phyloP scores from a whole-genome alignment of 2,113 vertebrate genomes.

The Orycteropus afer region DNA sequence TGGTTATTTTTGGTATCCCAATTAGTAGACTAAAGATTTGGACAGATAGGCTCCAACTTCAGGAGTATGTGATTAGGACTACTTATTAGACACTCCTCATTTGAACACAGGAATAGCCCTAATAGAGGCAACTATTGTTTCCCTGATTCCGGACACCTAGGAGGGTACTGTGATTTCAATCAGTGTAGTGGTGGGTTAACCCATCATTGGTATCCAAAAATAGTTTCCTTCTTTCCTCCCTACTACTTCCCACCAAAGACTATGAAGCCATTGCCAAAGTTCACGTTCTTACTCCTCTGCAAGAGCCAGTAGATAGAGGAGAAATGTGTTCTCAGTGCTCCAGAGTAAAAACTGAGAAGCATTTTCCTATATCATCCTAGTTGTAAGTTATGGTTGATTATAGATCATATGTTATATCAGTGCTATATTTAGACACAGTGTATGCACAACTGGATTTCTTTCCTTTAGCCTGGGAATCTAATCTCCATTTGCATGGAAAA shows the following conservation, averaged over 20 bases:
- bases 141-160: background rate
- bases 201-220: background rate
- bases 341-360: background rate
- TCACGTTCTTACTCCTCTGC: too few relatives aligned
- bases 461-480: slow-evolving; percentile 12
- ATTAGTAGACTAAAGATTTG: slow-evolving; percentile 43
- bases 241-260: background rate
- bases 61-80: slow-evolving; percentile 34
- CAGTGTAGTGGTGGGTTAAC: background rate
- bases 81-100: slow-evolving; percentile 9
- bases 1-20: slow-evolving; percentile 61
- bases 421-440: background rate
- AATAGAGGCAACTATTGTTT: background rate
- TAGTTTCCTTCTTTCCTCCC: background rate
- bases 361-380: background rate
- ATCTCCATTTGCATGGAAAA: slow-evolving; percentile 5
- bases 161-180: background rate
- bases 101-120: background rate
- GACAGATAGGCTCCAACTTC: background rate
- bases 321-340: background rate
- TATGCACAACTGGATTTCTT: background rate
- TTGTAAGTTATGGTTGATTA: background rate
- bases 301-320: background rate
- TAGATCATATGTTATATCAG: background rate
- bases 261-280: background rate